Evolutionary conservation across 23 tunicate species (phyloP).

Genomic region (Phallusia fumigata): DNA sequence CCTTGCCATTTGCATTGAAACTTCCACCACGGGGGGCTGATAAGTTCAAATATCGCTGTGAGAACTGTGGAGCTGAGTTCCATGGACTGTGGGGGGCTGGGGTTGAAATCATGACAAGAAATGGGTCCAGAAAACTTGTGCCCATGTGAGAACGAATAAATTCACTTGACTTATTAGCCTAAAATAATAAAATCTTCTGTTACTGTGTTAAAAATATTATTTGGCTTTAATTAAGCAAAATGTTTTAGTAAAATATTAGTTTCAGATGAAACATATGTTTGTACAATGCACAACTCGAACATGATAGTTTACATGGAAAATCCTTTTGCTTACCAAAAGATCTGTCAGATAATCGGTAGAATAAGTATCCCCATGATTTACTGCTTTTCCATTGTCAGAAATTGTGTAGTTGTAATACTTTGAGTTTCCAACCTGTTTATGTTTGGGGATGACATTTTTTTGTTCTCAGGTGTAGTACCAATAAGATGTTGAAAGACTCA

Average conservation of each 20-base stretch:
- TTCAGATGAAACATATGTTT: too few species aligned
- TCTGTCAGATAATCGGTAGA: conserved; percentile 85
- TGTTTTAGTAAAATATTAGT: too few species aligned
- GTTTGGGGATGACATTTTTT: neutral
- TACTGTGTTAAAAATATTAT: neutral
- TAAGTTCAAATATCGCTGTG: conserved; percentile 17
- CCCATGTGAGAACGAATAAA: conserved; percentile 37
- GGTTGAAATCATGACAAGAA: conserved; percentile 90
- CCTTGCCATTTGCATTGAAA: conserved; percentile 72
- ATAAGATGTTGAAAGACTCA: conserved; percentile 31
- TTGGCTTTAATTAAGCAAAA: too few species aligned
- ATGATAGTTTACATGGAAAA: too few species aligned
- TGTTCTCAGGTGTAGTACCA: neutral
- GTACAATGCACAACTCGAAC: too few species aligned
- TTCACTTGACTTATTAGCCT: conserved; percentile 85
- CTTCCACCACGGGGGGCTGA: conserved; percentile 69
- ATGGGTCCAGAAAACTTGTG: conserved; percentile 31
- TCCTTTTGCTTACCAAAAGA: conserved; percentile 74
- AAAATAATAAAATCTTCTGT: neutral
- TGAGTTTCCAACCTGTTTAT: conserved; percentile 81
- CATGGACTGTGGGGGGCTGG: conserved; percentile 99
- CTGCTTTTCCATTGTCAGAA: conserved; percentile 75
- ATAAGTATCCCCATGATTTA: conserved; percentile 75
- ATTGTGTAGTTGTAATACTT: conserved; percentile 93
- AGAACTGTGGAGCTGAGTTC: conserved; percentile 82